A percentile compares a stretch with the other conserved stretches of the same genome.
Conservation (phyloP, 2,113 vertebrate species). For the Micromys minutus region DNA sequence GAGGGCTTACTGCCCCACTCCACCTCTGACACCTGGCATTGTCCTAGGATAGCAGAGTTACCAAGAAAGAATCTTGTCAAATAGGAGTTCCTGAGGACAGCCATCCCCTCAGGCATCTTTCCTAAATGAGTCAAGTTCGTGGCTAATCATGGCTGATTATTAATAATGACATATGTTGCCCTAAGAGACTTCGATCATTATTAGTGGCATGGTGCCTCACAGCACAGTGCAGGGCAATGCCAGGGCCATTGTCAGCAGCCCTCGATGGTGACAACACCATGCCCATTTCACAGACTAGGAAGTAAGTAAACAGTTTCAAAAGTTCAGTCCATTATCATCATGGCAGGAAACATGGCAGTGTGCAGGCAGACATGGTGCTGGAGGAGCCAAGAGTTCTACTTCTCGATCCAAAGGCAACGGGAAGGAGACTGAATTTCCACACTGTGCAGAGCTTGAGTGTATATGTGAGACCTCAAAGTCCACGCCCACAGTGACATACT, state of each 20-base stretch:
- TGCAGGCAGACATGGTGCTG: background rate
- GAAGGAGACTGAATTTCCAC: too few species aligned
- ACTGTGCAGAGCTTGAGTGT: too few species aligned
- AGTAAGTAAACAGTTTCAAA: background rate
- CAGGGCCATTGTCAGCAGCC: background rate
- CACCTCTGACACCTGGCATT: background rate
- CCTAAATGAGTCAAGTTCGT: background rate
- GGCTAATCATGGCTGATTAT: background rate
- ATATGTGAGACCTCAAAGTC: background rate
- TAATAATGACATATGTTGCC: background rate
- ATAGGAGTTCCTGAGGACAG: background rate
- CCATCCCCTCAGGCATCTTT: background rate
- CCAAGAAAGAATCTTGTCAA: background rate
- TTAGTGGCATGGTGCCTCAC: background rate
- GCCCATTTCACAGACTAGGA: slow-evolving; percentile 13
- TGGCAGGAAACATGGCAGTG: background rate
- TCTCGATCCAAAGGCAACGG: background rate
- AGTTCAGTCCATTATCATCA: background rate
- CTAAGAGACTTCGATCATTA: background rate
- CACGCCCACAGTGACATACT: background rate
- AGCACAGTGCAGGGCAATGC: background rate
- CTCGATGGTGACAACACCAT: fast-evolving
- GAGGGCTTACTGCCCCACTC: background rate
- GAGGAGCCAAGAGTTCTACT: too few species aligned
- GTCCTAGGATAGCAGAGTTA: background rate